Base-by-base conservation (phyloP, 2,113 vertebrate species). In the Paraplagusia blochii region DNA sequence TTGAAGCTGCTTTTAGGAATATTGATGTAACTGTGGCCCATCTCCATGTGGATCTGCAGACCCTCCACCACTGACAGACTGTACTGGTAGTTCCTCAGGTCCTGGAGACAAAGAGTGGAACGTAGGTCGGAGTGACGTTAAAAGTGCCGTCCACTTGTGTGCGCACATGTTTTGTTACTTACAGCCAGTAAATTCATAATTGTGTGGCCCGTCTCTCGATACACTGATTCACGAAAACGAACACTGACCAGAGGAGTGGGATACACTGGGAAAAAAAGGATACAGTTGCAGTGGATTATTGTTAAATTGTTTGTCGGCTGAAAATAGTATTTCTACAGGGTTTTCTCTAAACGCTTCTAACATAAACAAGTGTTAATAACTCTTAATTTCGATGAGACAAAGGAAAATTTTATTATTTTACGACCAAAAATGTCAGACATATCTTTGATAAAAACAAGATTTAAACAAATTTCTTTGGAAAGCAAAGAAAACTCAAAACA, bases 101-200 rank as follows among this genome's bases (percentile, higher is more conserved):
- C 97, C 97, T 98, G 45, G 5, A 45, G 8, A 16, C 2, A 43
- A 15, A 53, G 11, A 22, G 14, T 15, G 22, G 1, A 39, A 29
- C n/a, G 14, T 1, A 11, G 15, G 1, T n/a, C 13, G 15, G 13
- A 48, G 11, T 18, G 2, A 42, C 0, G 16, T 22, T 12, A 40
- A 12, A 52, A 1, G 7, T 33, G 12, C 3, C 3, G 7, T 22
- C 14, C 12, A 22, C 8, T 12, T 29, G 19, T 22, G n/a, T 29
- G 19, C 33, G 22, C 13, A n/a, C 9, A 19, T 13, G 47, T 49
- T 49, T 10, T 1, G 34, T 22, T 58, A 95, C 94, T 95, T 80
- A 98, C 96, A 77, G 95, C 91, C 82, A 97, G 91, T 2, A 96
- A 85, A 52, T 97, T 95, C 93, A 96, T 95, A 69, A 98, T 93